Conservation (phyloP, 2,888 invertebrate genomes). For the Sarcophaga carnaria region DNA sequence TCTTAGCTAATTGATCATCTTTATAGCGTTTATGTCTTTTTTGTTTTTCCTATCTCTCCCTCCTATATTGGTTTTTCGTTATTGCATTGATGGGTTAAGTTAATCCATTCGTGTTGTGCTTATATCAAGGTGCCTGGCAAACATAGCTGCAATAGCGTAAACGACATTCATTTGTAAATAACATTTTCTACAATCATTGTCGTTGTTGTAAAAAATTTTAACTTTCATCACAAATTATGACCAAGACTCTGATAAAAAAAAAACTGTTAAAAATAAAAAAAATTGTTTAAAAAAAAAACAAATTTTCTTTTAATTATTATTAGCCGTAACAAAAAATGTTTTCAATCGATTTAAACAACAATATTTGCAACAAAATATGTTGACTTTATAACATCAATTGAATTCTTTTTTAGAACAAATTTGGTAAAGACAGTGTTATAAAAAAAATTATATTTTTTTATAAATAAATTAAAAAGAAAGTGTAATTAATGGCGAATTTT, state of each 20-base stretch:
- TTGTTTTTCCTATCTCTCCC: neutral
- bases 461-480: too few relatives aligned
- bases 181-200: constrained; percentile 76
- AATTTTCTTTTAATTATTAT: constrained; percentile 18
- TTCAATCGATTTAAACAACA: too few relatives aligned
- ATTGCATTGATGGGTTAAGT: constrained; percentile 39
- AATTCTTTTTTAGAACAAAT: too few relatives aligned
- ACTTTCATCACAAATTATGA: constrained; percentile 75
- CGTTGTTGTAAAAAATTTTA: constrained; percentile 74
- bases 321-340: neutral
- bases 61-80: constrained; percentile 28
- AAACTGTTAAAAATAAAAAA: constrained; percentile 57
- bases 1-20: constrained; percentile 45
- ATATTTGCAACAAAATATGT: too few relatives aligned
- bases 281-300: constrained; percentile 25
- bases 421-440: too few relatives aligned
- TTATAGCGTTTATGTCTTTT: constrained; percentile 11
- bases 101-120: constrained; percentile 54
- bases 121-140: constrained; percentile 52
- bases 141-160: constrained; percentile 71
- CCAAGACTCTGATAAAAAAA: constrained; percentile 69
- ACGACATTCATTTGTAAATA: constrained; percentile 81
- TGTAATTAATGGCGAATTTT: too few relatives aligned
- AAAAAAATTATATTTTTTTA: too few relatives aligned
- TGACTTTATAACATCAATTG: too few relatives aligned